Conservation (phyloP, 2,888 invertebrate species). For the Invenusta paracnida region DNA sequence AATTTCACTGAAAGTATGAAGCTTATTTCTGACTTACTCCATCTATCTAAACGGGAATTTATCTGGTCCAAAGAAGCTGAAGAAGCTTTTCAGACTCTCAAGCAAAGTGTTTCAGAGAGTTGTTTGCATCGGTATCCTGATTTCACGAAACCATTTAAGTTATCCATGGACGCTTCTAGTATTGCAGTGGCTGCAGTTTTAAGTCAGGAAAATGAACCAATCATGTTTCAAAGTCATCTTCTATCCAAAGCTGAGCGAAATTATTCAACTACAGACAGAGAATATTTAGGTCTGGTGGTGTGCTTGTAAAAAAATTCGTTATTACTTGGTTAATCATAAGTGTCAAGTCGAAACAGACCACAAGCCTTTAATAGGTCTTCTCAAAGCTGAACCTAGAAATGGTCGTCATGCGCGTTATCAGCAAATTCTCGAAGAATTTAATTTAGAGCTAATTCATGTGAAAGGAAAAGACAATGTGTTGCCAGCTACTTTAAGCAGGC, state of each 20-base stretch:
- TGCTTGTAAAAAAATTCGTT: neutral
- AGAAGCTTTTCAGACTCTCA: neutral
- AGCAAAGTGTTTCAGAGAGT: conserved; percentile 12
- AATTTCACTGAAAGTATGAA: neutral
- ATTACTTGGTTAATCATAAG: neutral
- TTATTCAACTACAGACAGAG: neutral
- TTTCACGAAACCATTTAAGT: neutral
- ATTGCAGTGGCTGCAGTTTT: neutral
- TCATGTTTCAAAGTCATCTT: neutral
- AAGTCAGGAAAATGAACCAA: neutral
- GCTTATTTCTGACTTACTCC: neutral
- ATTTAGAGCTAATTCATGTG: neutral
- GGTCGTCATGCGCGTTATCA: conserved; percentile 3
- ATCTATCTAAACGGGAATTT: neutral
- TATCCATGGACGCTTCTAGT: neutral
- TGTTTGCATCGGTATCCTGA: neutral
- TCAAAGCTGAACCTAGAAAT: conserved; percentile 5
- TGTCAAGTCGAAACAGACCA: too few species aligned
- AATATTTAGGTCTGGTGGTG: neutral
- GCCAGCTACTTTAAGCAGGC: neutral
- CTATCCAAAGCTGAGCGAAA: neutral
- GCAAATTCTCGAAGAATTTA: conserved; percentile 16
- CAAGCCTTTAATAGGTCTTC: neutral
- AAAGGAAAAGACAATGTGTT: neutral
- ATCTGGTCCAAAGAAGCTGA: neutral